Percentiles rank a stretch among this genome's conserved stretches.
Evolutionary conservation across 2,888 invertebrate species (phyloP).

Genomic region (Pollenia labialis): DNA sequence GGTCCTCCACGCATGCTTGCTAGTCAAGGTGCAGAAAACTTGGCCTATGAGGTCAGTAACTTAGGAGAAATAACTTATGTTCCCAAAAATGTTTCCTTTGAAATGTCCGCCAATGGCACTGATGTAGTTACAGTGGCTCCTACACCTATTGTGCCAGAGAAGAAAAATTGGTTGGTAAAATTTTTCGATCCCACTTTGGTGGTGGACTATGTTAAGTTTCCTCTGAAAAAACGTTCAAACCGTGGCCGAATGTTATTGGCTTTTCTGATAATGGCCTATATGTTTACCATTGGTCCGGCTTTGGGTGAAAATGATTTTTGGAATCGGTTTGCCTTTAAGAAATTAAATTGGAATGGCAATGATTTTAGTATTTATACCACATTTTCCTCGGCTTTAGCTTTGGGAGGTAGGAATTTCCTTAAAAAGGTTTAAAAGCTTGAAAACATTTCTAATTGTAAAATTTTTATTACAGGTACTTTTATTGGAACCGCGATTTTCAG

Average conservation of each 20-base stretch:
- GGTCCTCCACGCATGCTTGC: constrained; percentile 62
- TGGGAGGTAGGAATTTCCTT: constrained; percentile 76
- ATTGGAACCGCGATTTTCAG: constrained; percentile 83
- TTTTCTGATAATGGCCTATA: constrained; percentile 80
- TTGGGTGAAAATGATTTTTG: constrained; percentile 82
- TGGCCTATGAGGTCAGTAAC: constrained; percentile 79
- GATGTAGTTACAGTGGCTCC: constrained; percentile 40
- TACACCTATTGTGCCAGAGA: neutral
- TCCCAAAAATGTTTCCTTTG: constrained; percentile 80
- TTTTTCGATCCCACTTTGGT: constrained; percentile 83
- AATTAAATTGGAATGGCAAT: constrained; percentile 83
- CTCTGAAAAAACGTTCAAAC: constrained; percentile 80
- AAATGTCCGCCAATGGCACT: constrained; percentile 75
- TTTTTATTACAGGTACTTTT: constrained; percentile 79
- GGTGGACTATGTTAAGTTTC: constrained; percentile 81
- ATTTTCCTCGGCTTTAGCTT: constrained; percentile 79
- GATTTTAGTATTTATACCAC: constrained; percentile 81
- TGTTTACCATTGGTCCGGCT: constrained; percentile 81
- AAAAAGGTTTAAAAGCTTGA: neutral
- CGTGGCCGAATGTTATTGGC: constrained; percentile 80
- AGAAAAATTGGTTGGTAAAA: constrained; percentile 77
- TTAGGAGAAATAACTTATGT: constrained; percentile 74
- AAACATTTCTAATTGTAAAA: no score
- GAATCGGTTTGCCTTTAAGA: constrained; percentile 81
- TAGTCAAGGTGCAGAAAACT: constrained; percentile 77